These are phyloP conservation scores for Gobio occitaniae DNA, from an alignment of 2,797 vertebrate species.

Conservation along the genomic window DNA sequence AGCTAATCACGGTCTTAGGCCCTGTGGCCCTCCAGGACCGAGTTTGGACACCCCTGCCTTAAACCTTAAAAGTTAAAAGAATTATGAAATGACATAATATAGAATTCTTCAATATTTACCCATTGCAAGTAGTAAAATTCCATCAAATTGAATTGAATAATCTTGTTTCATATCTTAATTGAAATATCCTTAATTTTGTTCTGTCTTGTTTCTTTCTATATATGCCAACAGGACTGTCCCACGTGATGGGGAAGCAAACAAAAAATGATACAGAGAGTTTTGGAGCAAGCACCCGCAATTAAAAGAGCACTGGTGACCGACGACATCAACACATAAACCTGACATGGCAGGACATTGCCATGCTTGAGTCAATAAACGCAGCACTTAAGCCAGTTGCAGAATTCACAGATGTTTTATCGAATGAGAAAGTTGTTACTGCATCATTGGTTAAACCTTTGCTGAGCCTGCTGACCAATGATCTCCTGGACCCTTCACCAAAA, in stretches of 20 bases:
- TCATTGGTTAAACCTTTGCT: slow-evolving; percentile 1
- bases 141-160: too few relatives aligned
- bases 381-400: neutral
- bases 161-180: too few relatives aligned
- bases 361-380: neutral
- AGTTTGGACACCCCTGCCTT: too few relatives aligned
- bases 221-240: neutral
- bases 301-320: neutral
- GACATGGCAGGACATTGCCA: neutral
- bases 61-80: too few relatives aligned
- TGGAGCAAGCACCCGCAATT: neutral
- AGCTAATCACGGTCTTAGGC: too few relatives aligned
- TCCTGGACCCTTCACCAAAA: neutral
- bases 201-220: too few relatives aligned
- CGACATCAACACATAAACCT: neutral
- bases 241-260: neutral
- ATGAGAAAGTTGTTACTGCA: neutral
- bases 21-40: too few relatives aligned
- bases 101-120: too few relatives aligned
- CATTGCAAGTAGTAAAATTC: too few relatives aligned
- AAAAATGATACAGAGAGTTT: neutral
- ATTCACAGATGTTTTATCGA: neutral
- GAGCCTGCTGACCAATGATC: neutral
- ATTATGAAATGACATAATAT: too few relatives aligned
- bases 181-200: too few relatives aligned